Conservation (phyloP, 2,888 invertebrate genomes). For the Micoletzkya japonica region DNA sequence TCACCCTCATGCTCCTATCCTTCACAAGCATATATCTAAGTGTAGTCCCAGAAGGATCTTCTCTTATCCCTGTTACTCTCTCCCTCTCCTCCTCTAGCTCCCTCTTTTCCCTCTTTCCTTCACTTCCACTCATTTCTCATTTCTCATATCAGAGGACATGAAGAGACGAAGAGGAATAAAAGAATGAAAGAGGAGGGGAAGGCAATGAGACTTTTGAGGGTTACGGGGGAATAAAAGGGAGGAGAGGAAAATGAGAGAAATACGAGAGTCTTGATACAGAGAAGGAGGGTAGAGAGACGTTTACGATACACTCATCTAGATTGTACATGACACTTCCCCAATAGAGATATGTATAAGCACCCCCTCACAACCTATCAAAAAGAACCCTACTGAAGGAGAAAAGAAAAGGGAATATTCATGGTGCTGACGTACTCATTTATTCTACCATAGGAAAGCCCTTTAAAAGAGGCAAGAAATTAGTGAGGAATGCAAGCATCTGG, state of each 20-base stretch:
- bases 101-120: neutral
- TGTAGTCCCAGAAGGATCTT: neutral
- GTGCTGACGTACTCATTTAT: too few relatives aligned
- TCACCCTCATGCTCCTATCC: neutral
- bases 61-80: neutral
- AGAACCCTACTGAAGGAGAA: too few relatives aligned
- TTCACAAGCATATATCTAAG: neutral
- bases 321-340: too few relatives aligned
- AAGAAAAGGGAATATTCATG: constrained; percentile 4
- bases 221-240: neutral
- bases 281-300: too few relatives aligned
- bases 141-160: neutral
- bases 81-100: neutral
- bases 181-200: neutral
- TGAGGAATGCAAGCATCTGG: too few relatives aligned
- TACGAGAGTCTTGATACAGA: too few relatives aligned
- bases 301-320: too few relatives aligned
- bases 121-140: neutral
- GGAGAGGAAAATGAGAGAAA: neutral
- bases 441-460: too few relatives aligned
- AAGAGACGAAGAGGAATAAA: neutral
- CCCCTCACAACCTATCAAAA: too few relatives aligned
- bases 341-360: too few relatives aligned
- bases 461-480: too few relatives aligned
- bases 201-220: neutral